Evolutionary conservation across 2,113 vertebrate genomes (phyloP), one percentile per base, ranked within the genome.

Genomic region (Arenaria interpres): DNA sequence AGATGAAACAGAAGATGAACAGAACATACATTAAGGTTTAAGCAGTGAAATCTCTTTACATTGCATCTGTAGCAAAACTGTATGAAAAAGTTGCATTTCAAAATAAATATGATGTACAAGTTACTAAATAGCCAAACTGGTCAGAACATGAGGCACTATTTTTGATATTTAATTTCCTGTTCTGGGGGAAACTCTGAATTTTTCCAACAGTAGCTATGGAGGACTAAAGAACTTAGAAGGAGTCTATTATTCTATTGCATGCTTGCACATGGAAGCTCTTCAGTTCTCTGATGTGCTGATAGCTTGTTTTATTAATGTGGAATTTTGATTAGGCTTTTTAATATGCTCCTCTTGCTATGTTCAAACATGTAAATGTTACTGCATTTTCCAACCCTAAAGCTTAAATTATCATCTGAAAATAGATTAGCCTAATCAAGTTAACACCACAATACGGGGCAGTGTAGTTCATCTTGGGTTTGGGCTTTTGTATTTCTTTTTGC

Each of bases 301-400:
- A 95, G 7, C 48, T 89, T 92, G 48, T 82, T 93, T 96, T 92
- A 94, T 96, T 95, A 64, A 92, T 59, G 59, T 59, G 54, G 80
- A 88, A 88, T 94, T 91, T 85, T 79, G n/a, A 92, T 82, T 76
- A 95, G 80, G 37, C 54, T 68, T 75, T 85, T 92, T 86, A 89
- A 85, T 76, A 53, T 54, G 37, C n/a, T 64, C 8, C 56, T 91
- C 64, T 35, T 79, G 37, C 51, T 91, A 62, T 12, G 19, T 66
- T 92, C 50, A 69, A 50, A 39, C 48, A 51, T 50, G 37, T 66
- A 91, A 78, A 73, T 45, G 35, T 32, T 87, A 82, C 69, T 91
- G 25, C 76, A 73, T 94, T 95, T 93, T 94, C 57, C 53, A 90
- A 53, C 63, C 24, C 81, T 82, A 50, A 85, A 77, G 45, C 66